These are phyloP conservation scores for Tribolium castaneum DNA, from an alignment of 1,140 invertebrate genomes.

Conservation along the genomic window DNA sequence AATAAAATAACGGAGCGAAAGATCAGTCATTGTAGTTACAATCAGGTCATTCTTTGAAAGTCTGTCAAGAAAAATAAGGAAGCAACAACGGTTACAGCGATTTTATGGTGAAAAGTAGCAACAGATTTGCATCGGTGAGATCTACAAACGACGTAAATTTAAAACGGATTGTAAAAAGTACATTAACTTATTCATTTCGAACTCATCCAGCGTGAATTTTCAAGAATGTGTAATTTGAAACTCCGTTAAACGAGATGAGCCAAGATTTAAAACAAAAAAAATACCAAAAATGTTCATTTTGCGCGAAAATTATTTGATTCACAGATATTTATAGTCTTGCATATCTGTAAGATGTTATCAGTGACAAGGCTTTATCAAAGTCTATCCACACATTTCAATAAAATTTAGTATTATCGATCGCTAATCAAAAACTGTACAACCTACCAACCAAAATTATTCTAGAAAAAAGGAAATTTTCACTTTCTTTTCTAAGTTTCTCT, in stretches of 20 bases:
- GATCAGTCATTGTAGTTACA: not conserved
- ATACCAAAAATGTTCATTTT: no score
- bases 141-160: not conserved
- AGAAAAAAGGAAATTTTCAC: not conserved
- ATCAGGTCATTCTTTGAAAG: not conserved
- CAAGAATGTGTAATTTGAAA: not conserved
- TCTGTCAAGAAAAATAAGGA: not conserved
- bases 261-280: no score
- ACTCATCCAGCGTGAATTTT: constrained; percentile 3
- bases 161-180: not conserved
- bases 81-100: not conserved
- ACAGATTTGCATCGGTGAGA: not conserved
- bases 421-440: not conserved
- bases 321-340: no score
- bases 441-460: not conserved
- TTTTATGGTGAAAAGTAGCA: not conserved
- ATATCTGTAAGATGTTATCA: no score
- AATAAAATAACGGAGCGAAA: not conserved
- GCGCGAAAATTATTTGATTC: no score
- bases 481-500: not conserved
- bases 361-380: no score
- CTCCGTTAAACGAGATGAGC: not conserved
- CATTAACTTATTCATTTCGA: constrained; percentile 3
- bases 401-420: not conserved
- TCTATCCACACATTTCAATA: no score